Base-by-base conservation (phyloP, 2,113 vertebrate species). In the Porphyrio hochstetteri region DNA sequence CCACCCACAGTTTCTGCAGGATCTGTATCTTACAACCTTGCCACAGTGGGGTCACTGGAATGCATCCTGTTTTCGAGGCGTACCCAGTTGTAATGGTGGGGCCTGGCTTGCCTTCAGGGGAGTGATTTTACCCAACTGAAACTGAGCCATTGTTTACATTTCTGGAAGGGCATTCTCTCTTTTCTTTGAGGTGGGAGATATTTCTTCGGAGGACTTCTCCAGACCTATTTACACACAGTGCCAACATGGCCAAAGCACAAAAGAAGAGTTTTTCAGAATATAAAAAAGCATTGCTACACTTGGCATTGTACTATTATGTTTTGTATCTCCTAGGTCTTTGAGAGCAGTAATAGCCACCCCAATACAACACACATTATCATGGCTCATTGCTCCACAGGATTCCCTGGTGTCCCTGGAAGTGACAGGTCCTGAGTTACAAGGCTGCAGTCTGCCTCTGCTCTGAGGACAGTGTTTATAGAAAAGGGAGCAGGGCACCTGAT, bases 311-410 rank as follows among this genome's bases (percentile, higher is more conserved):
- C 28, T 31, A 0, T 17, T 68, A 40, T 15, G 7, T 57, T 92
- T 38, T 7, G 0, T 38, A n/a, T 44, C 74, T 81, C 44, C n/a
- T 53, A 31, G 25, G 36, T 40, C 36, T 63, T 19, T 44, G 71
- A 55, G 74, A 61, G 35, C 53, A 82, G 70, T 57, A 85, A 27
- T 3, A 82, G 33, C 4, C 48, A 20, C 27, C 71, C 35, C 38
- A 42, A 2, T 13, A 57, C 14, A n/a, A 13, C 29, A 10, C 20
- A 11, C 0, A 0, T 42, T 42, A 5, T 40, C 8, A 4, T 33
- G 31, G 9, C 46, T 69, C 20, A 0, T 38, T 82, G 57, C 36
- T 88, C 0, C 46, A 67, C 5, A 1, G 31, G 42, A 16, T 68
- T 59, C 42, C 53, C 18, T 42, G 52, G 9, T 72, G 82, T 33